Percentiles rank a stretch among this genome's conserved stretches.
phyloP scores from a whole-genome alignment of 2,888 invertebrate species.

The Quadroppia sp. region DNA sequence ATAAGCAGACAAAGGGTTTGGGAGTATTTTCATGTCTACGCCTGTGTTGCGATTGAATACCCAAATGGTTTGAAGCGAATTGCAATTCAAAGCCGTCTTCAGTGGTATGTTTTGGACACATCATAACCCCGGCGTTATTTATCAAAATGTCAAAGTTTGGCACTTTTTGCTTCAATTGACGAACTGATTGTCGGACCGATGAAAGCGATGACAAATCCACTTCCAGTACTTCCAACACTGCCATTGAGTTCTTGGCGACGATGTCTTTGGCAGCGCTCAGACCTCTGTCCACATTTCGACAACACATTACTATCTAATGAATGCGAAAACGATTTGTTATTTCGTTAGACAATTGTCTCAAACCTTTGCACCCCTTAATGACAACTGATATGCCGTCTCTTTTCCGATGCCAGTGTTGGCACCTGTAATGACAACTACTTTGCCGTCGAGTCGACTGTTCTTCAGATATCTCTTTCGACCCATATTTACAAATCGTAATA shows the following conservation, averaged over 20 bases:
- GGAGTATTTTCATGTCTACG: too few relatives aligned
- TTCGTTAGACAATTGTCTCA: neutral
- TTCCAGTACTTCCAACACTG: slow-evolving; percentile 47
- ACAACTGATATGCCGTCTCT: slow-evolving; percentile 51
- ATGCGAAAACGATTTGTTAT: neutral
- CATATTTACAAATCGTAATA: slow-evolving; percentile 34
- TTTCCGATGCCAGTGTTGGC: slow-evolving; percentile 52
- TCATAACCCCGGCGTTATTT: slow-evolving; percentile 46
- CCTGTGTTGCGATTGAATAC: too few relatives aligned
- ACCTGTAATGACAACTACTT: slow-evolving; percentile 52
- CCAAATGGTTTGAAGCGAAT: slow-evolving; percentile 47
- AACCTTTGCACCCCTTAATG: slow-evolving; percentile 48
- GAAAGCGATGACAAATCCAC: slow-evolving; percentile 66
- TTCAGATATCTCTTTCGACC: slow-evolving; percentile 29
- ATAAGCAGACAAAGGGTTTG: too few relatives aligned
- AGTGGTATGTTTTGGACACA: slow-evolving; percentile 39
- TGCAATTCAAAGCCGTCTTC: slow-evolving; percentile 47
- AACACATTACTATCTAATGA: slow-evolving; percentile 50
- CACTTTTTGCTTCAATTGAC: slow-evolving; percentile 46
- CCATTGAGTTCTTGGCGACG: neutral
- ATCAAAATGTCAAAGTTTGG: slow-evolving; percentile 45
- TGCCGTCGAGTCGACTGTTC: slow-evolving; percentile 48
- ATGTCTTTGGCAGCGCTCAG: slow-evolving; percentile 49
- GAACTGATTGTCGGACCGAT: slow-evolving; percentile 66
- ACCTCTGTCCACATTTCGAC: slow-evolving; percentile 50